phyloP scores from a whole-genome alignment of 2,888 invertebrate genomes.

The Eristalis arbustorum region DNA sequence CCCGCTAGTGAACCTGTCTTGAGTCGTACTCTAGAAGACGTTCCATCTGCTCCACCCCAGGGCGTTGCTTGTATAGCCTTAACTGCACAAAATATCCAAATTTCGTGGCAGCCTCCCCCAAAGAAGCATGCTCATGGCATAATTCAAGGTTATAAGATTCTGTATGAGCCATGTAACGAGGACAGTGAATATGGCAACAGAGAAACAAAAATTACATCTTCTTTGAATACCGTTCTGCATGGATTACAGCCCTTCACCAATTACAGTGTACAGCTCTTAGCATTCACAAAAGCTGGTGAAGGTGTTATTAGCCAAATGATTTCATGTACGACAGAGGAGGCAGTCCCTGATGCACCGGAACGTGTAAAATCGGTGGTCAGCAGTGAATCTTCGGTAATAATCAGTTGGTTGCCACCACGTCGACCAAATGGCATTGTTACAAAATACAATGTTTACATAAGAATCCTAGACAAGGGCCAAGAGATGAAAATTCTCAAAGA shows the following conservation, averaged over 20 bases:
- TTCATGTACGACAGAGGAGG: conserved; percentile 83
- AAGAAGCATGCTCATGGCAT: conserved; percentile 84
- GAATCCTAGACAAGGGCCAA: conserved; percentile 82
- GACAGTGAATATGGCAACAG: conserved; percentile 77
- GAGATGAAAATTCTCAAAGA: conserved; percentile 81
- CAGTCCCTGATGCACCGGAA: conserved; percentile 83
- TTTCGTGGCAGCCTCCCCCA: conserved; percentile 86
- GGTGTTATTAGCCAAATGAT: conserved; percentile 82
- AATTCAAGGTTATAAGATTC: conserved; percentile 88
- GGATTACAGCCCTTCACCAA: conserved; percentile 84
- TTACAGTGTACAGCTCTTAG: conserved; percentile 84
- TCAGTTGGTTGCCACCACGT: conserved; percentile 85
- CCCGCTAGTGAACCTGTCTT: conserved; percentile 85
- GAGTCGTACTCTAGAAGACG: conserved; percentile 80
- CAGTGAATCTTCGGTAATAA: conserved; percentile 83
- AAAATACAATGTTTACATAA: conserved; percentile 84
- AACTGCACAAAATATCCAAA: conserved; percentile 87
- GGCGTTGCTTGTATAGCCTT: conserved; percentile 85
- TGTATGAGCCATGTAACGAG: conserved; percentile 82
- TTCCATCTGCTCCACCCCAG: conserved; percentile 86
- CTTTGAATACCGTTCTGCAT: conserved; percentile 82
- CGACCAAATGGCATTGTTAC: conserved; percentile 84
- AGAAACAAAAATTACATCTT: conserved; percentile 82
- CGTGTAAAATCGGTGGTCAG: conserved; percentile 84
- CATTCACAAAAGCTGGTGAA: conserved; percentile 84